Evolutionary conservation across 2,888 invertebrate genomes (phyloP).

Genomic region (Drosophila subsilvestris): DNA sequence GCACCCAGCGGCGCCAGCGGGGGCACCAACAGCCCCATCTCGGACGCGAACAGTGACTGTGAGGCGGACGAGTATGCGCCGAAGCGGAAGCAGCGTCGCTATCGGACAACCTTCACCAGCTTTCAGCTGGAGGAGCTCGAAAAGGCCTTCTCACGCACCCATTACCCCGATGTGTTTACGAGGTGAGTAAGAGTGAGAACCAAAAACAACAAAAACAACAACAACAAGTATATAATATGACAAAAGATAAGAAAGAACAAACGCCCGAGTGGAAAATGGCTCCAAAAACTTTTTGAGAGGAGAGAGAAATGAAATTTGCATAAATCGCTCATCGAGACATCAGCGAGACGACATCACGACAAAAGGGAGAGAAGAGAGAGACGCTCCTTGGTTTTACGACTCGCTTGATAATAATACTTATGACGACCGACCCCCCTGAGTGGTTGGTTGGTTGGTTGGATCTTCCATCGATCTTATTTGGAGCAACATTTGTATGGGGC

Average conservation of each 20-base stretch:
- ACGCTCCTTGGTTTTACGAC: slow-evolving; percentile 31
- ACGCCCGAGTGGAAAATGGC: slow-evolving; percentile 6
- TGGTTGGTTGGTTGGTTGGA: slow-evolving; percentile 28
- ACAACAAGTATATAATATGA: slow-evolving; percentile 37
- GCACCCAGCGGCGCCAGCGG: slow-evolving; percentile 82
- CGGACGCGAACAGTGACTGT: slow-evolving; percentile 88
- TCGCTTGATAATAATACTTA: slow-evolving; percentile 32
- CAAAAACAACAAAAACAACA: slow-evolving; percentile 14
- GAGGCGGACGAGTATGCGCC: slow-evolving; percentile 91
- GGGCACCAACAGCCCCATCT: slow-evolving; percentile 85
- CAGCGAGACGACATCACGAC: slow-evolving; percentile 4
- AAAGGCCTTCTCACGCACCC: slow-evolving; percentile 98
- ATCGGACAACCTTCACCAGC: slow-evolving; percentile 97
- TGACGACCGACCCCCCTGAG: slow-evolving; percentile 33
- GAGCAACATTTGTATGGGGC: slow-evolving; percentile 10
- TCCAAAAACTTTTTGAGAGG: neutral
- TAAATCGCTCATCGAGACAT: slow-evolving; percentile 53
- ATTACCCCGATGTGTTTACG: slow-evolving; percentile 99
- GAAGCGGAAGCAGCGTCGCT: slow-evolving; percentile 94
- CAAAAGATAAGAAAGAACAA: slow-evolving; percentile 19
- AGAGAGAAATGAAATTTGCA: slow-evolving; percentile 55
- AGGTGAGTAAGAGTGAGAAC: slow-evolving; percentile 86
- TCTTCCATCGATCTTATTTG: slow-evolving; percentile 37
- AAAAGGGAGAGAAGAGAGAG: slow-evolving; percentile 15
- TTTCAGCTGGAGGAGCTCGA: slow-evolving; percentile 98